Evolutionary conservation across 2,797 vertebrate species (phyloP).

Genomic region (Sebastes kiyomatsui): DNA sequence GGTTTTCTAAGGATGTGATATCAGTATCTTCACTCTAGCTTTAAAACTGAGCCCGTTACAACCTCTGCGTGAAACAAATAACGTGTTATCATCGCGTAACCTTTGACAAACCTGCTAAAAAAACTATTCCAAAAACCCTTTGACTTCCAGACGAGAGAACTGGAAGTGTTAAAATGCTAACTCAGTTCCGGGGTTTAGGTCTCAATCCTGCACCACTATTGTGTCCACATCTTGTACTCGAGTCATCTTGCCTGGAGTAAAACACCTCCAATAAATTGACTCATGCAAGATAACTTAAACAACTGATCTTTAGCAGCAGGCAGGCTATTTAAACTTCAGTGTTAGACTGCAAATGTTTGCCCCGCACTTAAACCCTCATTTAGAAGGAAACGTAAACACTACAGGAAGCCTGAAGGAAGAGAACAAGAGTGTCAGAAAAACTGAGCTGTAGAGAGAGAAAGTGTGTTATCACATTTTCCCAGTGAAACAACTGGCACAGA

Average conservation of each 20-base stretch:
- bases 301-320: background rate
- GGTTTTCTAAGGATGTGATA: no score
- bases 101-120: no score
- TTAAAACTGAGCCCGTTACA: no score
- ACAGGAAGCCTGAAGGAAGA: constrained; percentile 13
- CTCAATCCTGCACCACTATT: no score
- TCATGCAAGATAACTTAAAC: background rate
- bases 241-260: background rate
- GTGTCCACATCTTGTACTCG: background rate
- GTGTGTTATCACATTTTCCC: constrained; percentile 49
- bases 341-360: constrained; percentile 20
- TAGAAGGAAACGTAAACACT: constrained; percentile 10
- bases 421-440: background rate
- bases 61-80: no score
- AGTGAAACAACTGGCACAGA: constrained; percentile 53
- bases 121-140: no score
- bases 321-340: background rate
- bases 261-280: background rate
- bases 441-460: background rate
- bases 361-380: constrained; percentile 16
- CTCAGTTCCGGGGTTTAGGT: no score
- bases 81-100: no score
- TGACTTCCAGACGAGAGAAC: no score
- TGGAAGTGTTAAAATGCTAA: no score
- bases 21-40: no score